Base-by-base conservation (phyloP, 2,888 invertebrate genomes). In the Abscondita cerata region DNA sequence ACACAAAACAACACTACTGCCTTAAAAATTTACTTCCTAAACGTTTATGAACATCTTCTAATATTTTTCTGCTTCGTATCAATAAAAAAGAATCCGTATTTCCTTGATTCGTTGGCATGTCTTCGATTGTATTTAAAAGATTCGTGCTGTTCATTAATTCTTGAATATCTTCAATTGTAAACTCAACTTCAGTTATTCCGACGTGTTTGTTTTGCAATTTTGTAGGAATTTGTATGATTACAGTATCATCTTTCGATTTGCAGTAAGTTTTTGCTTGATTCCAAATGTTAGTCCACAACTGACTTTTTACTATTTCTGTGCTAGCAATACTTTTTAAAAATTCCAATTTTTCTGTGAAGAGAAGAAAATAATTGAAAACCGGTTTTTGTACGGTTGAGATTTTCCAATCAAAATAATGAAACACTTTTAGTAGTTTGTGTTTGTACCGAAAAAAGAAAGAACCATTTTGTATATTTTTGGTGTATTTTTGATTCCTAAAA, bases 201-300 rank as follows among this genome's bases (percentile, higher is more conserved):
- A 54, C 68, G n/a, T 65, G 65, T 20, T 73, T 70, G 41, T 72
- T 71, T 5, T 59, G 16, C 9, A 66, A 67, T 31, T 72, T 68
- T 8, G 60, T 55, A 1, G 79, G 79, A 34, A 80, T 70, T 63
- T 80, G 78, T n/a, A 80, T 77, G 0, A 76, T 76, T 0, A 80
- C 77, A 16, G 73, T 76, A 55, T 80, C 78, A 3, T 73, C 64
- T 53, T 72, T 79, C 1, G 72, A 73, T 62, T 77, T 77, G 1
- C 76, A 74, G 47, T 77, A 76, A 2, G 70, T 73, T 56, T 75
- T 71, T 2, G 79, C 79, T 65, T 78, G 78, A 6, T 72, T 73
- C 75, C 77, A 76, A 31, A 80, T 78, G 57, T 72, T 79, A 18
- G 75, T 71, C 78, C 79, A 79, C 12, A 80, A 67, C 41, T 67